Evolutionary conservation across 2,113 vertebrate genomes (phyloP).

Genomic region (Cisticola juncidis): DNA sequence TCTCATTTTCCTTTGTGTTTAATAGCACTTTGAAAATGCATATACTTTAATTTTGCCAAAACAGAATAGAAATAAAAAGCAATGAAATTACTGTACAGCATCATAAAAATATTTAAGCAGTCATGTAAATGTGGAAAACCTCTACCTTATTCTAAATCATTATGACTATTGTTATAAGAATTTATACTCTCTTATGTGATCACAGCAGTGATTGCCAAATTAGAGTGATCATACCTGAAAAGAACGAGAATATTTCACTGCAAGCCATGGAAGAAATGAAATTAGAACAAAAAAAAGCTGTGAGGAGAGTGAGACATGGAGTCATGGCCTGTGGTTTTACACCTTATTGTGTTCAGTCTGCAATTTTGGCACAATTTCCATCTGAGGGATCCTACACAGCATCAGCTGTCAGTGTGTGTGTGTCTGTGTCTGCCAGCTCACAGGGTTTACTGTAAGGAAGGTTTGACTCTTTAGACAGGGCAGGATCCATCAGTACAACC

Average conservation of each 20-base stretch:
- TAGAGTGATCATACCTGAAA: background rate
- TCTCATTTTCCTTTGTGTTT: background rate
- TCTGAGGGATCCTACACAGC: background rate
- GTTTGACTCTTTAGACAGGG: background rate
- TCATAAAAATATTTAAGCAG: constrained; percentile 3
- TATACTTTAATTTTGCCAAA: constrained; percentile 14
- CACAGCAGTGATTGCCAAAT: background rate
- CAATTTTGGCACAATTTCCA: background rate
- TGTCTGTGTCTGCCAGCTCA: background rate
- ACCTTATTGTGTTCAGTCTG: background rate
- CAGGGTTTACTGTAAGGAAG: background rate
- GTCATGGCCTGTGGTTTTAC: background rate
- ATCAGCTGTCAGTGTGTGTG: background rate
- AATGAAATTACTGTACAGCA: background rate
- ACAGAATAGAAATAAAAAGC: background rate
- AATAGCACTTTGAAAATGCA: background rate
- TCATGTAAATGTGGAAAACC: background rate
- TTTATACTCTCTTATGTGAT: background rate
- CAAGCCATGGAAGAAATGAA: background rate
- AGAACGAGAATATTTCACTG: background rate
- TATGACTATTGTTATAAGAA: background rate
- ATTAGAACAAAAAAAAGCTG: background rate
- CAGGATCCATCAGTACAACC: background rate
- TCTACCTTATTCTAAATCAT: background rate
- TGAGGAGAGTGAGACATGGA: background rate